phyloP scores from a whole-genome alignment of 2,888 invertebrate genomes.

The Muschampia plurimacula region DNA sequence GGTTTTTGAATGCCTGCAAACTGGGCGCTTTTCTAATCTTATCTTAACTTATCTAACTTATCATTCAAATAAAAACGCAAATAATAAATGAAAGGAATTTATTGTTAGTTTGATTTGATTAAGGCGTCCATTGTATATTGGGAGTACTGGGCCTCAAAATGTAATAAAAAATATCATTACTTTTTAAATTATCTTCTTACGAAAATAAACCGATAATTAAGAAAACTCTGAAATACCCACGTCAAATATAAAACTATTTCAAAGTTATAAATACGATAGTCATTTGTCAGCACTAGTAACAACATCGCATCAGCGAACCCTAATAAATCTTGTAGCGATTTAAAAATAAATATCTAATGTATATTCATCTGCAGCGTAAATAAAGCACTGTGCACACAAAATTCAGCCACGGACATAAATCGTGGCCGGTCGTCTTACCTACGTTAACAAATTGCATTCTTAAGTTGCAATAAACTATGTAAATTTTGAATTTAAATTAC shows the following conservation, averaged over 20 bases:
- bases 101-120: too few relatives aligned
- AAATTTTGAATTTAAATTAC: conserved; percentile 78
- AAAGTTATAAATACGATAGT: not conserved
- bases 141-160: too few relatives aligned
- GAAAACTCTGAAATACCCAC: not conserved
- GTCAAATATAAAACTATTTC: not conserved
- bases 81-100: too few relatives aligned
- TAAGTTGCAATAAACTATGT: conserved; percentile 77
- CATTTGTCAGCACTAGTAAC: conserved; percentile 19
- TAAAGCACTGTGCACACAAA: conserved; percentile 46
- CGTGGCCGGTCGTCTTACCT: conserved; percentile 55
- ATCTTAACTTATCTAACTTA: too few relatives aligned
- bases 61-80: too few relatives aligned
- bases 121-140: too few relatives aligned
- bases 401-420: conserved; percentile 57
- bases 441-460: conserved; percentile 75
- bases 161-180: too few relatives aligned
- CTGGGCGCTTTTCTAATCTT: too few relatives aligned
- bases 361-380: conserved; percentile 46
- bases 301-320: conserved; percentile 17
- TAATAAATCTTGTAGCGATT: conserved; percentile 36
- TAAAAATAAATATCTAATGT: conserved; percentile 35
- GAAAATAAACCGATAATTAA: too few relatives aligned
- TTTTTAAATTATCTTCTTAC: too few relatives aligned
- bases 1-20: too few relatives aligned